Conservation (phyloP, 2,888 invertebrate species). For the Ligdia adustata region DNA sequence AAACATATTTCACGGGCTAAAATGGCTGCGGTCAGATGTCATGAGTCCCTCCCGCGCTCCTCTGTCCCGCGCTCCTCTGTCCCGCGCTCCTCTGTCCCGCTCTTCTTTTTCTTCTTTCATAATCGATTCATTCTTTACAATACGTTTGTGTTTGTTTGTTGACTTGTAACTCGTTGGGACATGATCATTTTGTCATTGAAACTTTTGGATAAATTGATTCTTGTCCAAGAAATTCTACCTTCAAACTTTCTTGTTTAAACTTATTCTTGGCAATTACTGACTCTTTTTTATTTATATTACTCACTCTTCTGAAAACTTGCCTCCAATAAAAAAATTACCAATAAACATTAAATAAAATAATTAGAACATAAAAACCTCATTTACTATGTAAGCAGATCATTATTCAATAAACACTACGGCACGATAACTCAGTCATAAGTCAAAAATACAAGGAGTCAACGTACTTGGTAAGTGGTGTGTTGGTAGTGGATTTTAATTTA, state of each 20-base stretch:
- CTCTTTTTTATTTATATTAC: too few relatives aligned
- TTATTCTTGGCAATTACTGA: too few relatives aligned
- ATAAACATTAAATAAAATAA: conserved; percentile 10
- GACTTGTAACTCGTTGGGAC: conserved; percentile 35
- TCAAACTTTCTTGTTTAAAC: too few relatives aligned
- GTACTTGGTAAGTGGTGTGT: conserved; percentile 76
- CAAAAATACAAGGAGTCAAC: conserved; percentile 80
- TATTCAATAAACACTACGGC: conserved; percentile 53
- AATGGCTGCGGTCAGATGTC: conserved; percentile 84
- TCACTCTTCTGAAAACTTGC: not conserved
- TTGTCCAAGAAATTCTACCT: too few relatives aligned
- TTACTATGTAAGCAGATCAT: conserved; percentile 43
- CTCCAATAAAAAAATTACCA: not conserved
- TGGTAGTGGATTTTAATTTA: conserved; percentile 79
- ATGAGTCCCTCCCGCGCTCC: conserved; percentile 57
- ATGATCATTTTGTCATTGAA: conserved; percentile 32
- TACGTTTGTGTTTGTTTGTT: conserved; percentile 61
- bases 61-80: conserved; percentile 50
- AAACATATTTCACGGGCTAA: conserved; percentile 83
- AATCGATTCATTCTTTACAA: conserved; percentile 78
- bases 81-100: conserved; percentile 46
- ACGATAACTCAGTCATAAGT: conserved; percentile 66
- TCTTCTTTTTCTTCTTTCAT: conserved; percentile 69
- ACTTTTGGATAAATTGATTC: conserved; percentile 8
- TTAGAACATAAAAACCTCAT: conserved; percentile 36